Conservation (phyloP, 2,888 invertebrate species). For the Plagodis dolabraria region DNA sequence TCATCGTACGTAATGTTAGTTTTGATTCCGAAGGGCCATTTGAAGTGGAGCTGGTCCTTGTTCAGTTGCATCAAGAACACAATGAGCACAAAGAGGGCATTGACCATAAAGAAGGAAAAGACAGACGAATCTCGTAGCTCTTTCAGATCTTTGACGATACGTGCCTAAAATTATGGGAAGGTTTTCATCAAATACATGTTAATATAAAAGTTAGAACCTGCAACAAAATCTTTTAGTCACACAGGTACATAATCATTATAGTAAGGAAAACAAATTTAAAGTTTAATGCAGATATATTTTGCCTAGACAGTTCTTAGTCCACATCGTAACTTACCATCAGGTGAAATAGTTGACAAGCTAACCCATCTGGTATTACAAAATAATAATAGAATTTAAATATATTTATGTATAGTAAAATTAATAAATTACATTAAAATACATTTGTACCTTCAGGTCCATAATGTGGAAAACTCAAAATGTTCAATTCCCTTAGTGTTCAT, state of each 20-base stretch:
- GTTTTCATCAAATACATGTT: constrained; percentile 48
- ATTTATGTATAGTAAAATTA: too few species aligned
- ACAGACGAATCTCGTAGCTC: constrained; percentile 97
- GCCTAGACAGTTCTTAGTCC: too few species aligned
- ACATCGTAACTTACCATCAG: too few species aligned
- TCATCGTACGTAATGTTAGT: constrained; percentile 97
- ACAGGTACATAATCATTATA: not conserved
- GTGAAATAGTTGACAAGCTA: too few species aligned
- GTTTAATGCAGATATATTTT: too few species aligned
- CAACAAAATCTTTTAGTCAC: constrained; percentile 48
- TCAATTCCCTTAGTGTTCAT: too few species aligned
- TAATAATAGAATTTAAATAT: too few species aligned
- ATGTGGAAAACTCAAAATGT: too few species aligned
- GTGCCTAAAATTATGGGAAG: constrained; percentile 89
- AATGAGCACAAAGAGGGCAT: constrained; percentile 99
- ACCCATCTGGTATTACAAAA: too few species aligned
- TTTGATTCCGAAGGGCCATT: constrained; percentile 98
- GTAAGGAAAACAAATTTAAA: too few species aligned
- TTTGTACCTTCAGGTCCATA: too few species aligned
- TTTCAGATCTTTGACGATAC: constrained; percentile 95
- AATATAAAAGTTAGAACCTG: constrained; percentile 45
- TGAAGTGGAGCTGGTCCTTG: constrained; percentile 97
- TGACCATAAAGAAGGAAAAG: constrained; percentile 99
- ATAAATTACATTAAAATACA: too few species aligned
- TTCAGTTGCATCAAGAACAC: constrained; percentile 99